A percentile compares a stretch with the other conserved stretches of the same genome.
Evolutionary conservation across 1,140 invertebrate genomes (phyloP).

Genomic region (Bombus ignitus): DNA sequence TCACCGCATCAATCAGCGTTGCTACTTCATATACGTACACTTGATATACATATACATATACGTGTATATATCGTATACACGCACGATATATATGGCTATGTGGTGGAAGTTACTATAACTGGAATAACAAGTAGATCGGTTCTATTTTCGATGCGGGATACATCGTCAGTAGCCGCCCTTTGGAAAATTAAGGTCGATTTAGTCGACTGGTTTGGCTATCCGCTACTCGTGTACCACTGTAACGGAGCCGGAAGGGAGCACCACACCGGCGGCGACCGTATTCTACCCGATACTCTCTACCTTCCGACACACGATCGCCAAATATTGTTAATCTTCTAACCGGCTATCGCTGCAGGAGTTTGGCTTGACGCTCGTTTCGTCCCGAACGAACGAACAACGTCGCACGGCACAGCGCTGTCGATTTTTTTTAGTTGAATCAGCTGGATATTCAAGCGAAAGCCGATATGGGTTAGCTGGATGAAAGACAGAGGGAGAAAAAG

Average conservation of each 20-base stretch:
- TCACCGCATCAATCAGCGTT: background rate
- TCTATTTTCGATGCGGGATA: constrained; percentile 25
- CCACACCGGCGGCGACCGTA: no score
- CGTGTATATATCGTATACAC: background rate
- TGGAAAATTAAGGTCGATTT: constrained; percentile 26
- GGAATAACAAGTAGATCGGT: constrained; percentile 14
- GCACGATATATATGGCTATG: background rate
- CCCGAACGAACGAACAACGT: no score
- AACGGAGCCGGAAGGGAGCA: background rate
- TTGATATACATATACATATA: background rate
- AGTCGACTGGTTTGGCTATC: background rate
- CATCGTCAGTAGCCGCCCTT: constrained; percentile 1
- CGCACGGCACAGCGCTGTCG: no score
- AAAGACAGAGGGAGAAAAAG: background rate
- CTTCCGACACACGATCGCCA: background rate
- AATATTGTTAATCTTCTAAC: no score
- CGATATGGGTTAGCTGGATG: constrained; percentile 6
- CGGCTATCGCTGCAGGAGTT: no score
- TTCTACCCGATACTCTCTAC: background rate
- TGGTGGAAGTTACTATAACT: background rate
- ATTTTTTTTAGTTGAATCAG: background rate
- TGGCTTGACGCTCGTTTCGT: background rate
- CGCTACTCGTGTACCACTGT: background rate
- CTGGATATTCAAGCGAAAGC: constrained; percentile 21
- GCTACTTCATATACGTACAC: background rate